Conservation (phyloP, 2,888 invertebrate species). For the Gastrophysa polygoni region DNA sequence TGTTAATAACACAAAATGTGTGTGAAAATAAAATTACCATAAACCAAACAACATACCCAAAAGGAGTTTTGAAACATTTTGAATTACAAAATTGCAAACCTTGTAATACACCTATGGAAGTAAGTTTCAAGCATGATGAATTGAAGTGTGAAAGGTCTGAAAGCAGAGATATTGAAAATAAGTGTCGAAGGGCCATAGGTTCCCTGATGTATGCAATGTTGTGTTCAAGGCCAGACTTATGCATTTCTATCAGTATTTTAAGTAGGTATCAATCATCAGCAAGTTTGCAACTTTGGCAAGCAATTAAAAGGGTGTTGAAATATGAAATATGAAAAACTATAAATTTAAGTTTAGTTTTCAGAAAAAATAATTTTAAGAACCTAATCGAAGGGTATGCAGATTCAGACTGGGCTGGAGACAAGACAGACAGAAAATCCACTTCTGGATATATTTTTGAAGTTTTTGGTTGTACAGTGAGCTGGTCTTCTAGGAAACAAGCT, state of each 20-base stretch:
- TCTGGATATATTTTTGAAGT: no score
- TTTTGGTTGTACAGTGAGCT: no score
- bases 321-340: constrained; percentile 28
- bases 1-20: constrained; percentile 12
- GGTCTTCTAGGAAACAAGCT: no score
- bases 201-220: constrained; percentile 30
- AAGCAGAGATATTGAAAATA: constrained; percentile 19
- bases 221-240: constrained; percentile 26
- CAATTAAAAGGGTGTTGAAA: constrained; percentile 11
- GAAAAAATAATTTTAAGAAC: neutral
- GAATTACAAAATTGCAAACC: constrained; percentile 2
- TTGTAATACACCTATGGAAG: constrained; percentile 3
- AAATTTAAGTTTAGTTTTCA: constrained; percentile 25
- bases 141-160: constrained; percentile 11
- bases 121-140: neutral
- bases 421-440: no score
- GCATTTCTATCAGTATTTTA: constrained; percentile 23
- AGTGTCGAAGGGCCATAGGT: constrained; percentile 22
- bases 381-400: no score
- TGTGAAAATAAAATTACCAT: constrained; percentile 4
- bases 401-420: no score
- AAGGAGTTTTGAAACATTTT: constrained; percentile 10
- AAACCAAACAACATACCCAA: constrained; percentile 9
- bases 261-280: constrained; percentile 32
- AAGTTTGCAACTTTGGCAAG: constrained; percentile 8